A percentile compares a stretch with the other conserved stretches of the same genome.
phyloP scores from a whole-genome alignment of 1,140 invertebrate species.

The Aradophagus sp. region DNA sequence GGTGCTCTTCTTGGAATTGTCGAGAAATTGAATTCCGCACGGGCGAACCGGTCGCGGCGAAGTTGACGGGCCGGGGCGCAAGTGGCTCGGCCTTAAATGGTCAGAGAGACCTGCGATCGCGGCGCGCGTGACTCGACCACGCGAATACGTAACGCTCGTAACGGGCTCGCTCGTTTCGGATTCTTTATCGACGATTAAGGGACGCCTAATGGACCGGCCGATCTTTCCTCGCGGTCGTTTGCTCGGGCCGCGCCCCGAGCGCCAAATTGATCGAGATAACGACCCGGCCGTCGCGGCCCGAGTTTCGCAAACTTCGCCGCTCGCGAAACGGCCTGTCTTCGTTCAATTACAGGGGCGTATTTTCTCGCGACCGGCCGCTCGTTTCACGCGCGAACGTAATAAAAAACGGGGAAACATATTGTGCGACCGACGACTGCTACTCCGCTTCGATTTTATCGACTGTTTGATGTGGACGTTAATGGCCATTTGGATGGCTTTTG shows the following conservation, averaged over 20 bases:
- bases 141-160: constrained; percentile 56
- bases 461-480: no score
- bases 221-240: constrained; percentile 2
- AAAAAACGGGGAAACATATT: no score
- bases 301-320: constrained; percentile 8
- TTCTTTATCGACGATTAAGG: constrained; percentile 40
- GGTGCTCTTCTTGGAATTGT: constrained; percentile 20
- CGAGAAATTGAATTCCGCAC: constrained; percentile 34
- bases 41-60: constrained; percentile 34
- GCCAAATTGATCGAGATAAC: constrained; percentile 22
- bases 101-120: constrained; percentile 56
- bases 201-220: constrained; percentile 6
- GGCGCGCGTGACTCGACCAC: constrained; percentile 47
- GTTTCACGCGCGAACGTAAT: neutral
- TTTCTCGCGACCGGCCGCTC: constrained; percentile 1
- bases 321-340: constrained; percentile 5
- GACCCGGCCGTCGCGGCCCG: neutral
- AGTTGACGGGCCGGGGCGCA: constrained; percentile 35
- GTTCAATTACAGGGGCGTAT: constrained; percentile 1
- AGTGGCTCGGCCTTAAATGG: constrained; percentile 64
- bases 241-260: neutral
- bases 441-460: no score
- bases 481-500: no score
- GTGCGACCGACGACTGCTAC: no score
- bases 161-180: constrained; percentile 23